These are phyloP conservation scores for Blennius ocellaris DNA, from an alignment of 2,113 vertebrate species.

Conservation along the genomic window DNA sequence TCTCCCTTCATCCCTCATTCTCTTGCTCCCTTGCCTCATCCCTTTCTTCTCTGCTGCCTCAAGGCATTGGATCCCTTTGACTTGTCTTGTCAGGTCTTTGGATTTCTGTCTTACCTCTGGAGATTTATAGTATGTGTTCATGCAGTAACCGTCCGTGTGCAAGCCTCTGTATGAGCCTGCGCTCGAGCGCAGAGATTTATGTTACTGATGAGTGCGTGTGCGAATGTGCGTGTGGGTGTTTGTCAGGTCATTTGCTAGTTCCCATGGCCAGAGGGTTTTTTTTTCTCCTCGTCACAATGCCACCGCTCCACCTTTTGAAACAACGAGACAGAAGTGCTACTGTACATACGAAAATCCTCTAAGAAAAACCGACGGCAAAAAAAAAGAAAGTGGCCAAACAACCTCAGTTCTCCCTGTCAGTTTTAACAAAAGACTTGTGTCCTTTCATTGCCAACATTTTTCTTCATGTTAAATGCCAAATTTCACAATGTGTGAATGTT, in stretches of 20 bases:
- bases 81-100: slow-evolving; percentile 77
- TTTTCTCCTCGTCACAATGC: slow-evolving; percentile 45
- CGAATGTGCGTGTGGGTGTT: slow-evolving; percentile 40
- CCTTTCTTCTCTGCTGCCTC: slow-evolving; percentile 54
- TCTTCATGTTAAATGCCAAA: slow-evolving; percentile 27
- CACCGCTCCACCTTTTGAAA: slow-evolving; percentile 50
- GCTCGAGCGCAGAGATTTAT: slow-evolving; percentile 23
- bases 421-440: slow-evolving; percentile 2
- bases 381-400: slow-evolving; percentile 24
- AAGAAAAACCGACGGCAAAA: slow-evolving; percentile 47
- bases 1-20: slow-evolving; percentile 54
- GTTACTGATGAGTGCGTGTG: not conserved
- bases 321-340: slow-evolving; percentile 7
- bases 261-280: slow-evolving; percentile 41
- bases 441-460: slow-evolving; percentile 23
- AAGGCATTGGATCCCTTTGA: slow-evolving; percentile 68
- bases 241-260: slow-evolving; percentile 58
- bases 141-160: slow-evolving; percentile 45
- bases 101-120: slow-evolving; percentile 69
- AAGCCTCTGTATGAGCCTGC: slow-evolving; percentile 30
- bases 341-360: slow-evolving; percentile 23
- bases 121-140: slow-evolving; percentile 59
- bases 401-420: slow-evolving; percentile 16
- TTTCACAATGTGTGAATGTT: not conserved
- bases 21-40: slow-evolving; percentile 53